Evolutionary conservation across 2,888 invertebrate species (phyloP), one percentile per base, ranked within the genome.

Genomic region (Atethmia centrago): DNA sequence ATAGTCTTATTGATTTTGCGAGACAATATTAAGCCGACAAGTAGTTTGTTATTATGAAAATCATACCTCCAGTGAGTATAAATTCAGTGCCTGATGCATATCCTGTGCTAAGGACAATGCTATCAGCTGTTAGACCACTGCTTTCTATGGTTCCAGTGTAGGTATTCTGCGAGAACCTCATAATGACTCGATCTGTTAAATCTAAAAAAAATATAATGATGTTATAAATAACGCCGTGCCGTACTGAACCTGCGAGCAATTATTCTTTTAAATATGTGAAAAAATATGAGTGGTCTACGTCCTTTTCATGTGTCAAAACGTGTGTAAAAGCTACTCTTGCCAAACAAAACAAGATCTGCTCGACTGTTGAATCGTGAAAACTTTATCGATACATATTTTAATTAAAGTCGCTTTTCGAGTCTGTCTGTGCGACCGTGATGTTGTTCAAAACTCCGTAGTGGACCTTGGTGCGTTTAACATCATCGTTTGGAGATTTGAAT

Each of bases 141-240:
- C 89, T 80, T 67, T 90, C 88, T 49, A 93, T 73, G 10, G 80
- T 74, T 14, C 93, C 94, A 25, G 83, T 80, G 76, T 94, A 95
- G 36, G 88, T 90, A 59, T 89, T 91, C 82, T 90, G 88, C 19
- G 91, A 83, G 88, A 94, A 95, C 59, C 80, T 88, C 89, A 94
- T 87, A 56, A 90, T 53, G 9, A 85, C 80, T 47, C 69, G 65
- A 65, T 67, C 67, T n/a, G 68, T 69, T 25, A 47, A 21, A 21
- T 69, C 68, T 69, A 28, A 69, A 69, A 69, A 36, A 21, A 25
- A 67, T 10, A 10, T 5, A 28, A 63, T 28, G 16, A 45, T n/a
- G 42, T 42, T 19, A n/a, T n/a, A n/a, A 59, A 36, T 19, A 42
- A 7, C 25, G 7, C 19, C n/a, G 12, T n/a, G 3, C 25, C 25